These are phyloP conservation scores for Hestina assimilis DNA, from an alignment of 1,140 invertebrate species.

Conservation along the genomic window DNA sequence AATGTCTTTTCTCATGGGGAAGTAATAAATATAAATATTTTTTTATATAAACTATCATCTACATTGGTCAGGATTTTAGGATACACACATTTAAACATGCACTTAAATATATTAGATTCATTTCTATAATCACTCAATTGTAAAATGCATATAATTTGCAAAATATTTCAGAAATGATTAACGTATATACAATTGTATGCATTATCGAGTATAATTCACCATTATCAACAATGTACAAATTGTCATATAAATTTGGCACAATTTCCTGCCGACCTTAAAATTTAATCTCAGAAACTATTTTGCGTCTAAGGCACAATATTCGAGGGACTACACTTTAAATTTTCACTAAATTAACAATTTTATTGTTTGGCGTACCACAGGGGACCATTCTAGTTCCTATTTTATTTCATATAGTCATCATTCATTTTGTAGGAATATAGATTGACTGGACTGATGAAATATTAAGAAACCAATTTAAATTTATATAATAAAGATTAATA, in stretches of 20 bases:
- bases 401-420: constrained; percentile 5
- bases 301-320: constrained; percentile 66
- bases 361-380: constrained; percentile 13
- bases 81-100: constrained; percentile 66
- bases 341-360: constrained; percentile 17
- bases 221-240: constrained; percentile 20
- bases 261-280: constrained; percentile 34
- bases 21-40: constrained; percentile 76
- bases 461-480: constrained; percentile 8
- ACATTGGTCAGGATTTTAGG: constrained; percentile 73
- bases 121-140: constrained; percentile 26
- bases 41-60: constrained; percentile 63
- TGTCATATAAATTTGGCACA: constrained; percentile 39
- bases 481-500: neutral
- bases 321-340: constrained; percentile 40
- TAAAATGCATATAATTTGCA: constrained; percentile 34
- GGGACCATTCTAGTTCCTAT: constrained; percentile 7
- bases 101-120: constrained; percentile 34
- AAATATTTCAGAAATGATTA: constrained; percentile 28
- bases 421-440: constrained; percentile 10
- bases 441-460: constrained; percentile 6
- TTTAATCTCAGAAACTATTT: constrained; percentile 51
- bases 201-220: constrained; percentile 19
- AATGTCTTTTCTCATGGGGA: constrained; percentile 73
- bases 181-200: constrained; percentile 32